phyloP scores from a whole-genome alignment of 2,113 vertebrate species.

The Cyphotilapia sp. region DNA sequence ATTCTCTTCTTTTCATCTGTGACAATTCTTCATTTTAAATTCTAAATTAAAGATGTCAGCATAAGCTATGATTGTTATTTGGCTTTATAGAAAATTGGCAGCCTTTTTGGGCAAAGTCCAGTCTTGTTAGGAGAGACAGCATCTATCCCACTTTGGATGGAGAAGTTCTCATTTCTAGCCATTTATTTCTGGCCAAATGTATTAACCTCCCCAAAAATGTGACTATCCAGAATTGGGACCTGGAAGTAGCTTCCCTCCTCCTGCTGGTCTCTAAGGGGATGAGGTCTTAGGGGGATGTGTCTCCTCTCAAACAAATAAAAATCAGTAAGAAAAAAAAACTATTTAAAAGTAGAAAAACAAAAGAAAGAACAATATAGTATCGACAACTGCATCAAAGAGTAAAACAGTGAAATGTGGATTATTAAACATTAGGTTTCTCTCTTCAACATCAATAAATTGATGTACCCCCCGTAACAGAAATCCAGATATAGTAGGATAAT shows the following conservation, averaged over 20 bases:
- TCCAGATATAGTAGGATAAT: background rate
- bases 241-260: background rate
- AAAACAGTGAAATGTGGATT: background rate
- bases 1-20: background rate
- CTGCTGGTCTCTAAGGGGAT: background rate
- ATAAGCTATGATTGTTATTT: background rate
- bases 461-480: background rate
- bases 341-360: background rate
- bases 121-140: background rate
- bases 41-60: background rate
- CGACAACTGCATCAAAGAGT: background rate
- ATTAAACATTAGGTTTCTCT: background rate
- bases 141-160: background rate
- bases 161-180: background rate
- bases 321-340: background rate
- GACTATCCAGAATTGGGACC: background rate
- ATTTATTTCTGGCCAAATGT: background rate
- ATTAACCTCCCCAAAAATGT: background rate
- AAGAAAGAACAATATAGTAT: background rate
- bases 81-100: background rate
- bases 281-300: background rate
- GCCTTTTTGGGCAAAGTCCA: background rate
- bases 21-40: background rate
- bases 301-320: background rate
- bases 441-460: background rate